Percentiles rank a stretch among this genome's conserved stretches.
phyloP scores from a whole-genome alignment of 2,888 invertebrate species.

The Gisinianus flammeolus region DNA sequence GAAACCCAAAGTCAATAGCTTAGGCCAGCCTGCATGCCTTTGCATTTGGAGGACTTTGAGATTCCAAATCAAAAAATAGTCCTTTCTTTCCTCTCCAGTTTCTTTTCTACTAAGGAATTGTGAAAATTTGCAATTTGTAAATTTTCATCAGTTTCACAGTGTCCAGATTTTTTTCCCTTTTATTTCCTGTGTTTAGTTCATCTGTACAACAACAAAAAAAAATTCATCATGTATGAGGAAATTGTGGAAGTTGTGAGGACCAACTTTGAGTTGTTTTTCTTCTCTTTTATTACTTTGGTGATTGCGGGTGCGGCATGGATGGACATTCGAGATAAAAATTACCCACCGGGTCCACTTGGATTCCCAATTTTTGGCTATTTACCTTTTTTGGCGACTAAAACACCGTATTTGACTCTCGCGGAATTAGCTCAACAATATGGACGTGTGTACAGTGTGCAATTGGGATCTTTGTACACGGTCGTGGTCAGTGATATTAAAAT shows the following conservation, averaged over 20 bases:
- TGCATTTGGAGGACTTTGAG: background rate
- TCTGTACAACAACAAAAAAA: background rate
- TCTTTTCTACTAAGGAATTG: too few relatives aligned
- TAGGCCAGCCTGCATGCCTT: too few relatives aligned
- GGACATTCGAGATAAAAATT: conserved; percentile 62
- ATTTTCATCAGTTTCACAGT: background rate
- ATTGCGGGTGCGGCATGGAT: conserved; percentile 47
- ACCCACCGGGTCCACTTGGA: conserved; percentile 81
- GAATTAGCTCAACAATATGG: conserved; percentile 74
- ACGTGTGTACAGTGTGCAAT: conserved; percentile 71
- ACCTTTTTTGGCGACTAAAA: conserved; percentile 71
- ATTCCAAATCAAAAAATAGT: background rate
- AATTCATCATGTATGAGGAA: conserved; percentile 41
- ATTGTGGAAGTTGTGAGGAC: conserved; percentile 8
- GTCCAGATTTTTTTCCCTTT: background rate
- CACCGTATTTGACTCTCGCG: conserved; percentile 76
- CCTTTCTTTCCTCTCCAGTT: too few relatives aligned
- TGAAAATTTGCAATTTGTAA: background rate
- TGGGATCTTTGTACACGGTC: conserved; percentile 79
- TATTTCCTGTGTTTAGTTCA: background rate
- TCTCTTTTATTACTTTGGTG: conserved; percentile 43
- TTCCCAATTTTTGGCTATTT: conserved; percentile 80
- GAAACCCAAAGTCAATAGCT: background rate
- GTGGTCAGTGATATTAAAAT: conserved; percentile 77
- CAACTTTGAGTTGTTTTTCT: conserved; percentile 52